Percentiles rank a stretch among this genome's conserved stretches.
Conservation (phyloP, 2,797 vertebrate species). For the Astyanax mexicanus region DNA sequence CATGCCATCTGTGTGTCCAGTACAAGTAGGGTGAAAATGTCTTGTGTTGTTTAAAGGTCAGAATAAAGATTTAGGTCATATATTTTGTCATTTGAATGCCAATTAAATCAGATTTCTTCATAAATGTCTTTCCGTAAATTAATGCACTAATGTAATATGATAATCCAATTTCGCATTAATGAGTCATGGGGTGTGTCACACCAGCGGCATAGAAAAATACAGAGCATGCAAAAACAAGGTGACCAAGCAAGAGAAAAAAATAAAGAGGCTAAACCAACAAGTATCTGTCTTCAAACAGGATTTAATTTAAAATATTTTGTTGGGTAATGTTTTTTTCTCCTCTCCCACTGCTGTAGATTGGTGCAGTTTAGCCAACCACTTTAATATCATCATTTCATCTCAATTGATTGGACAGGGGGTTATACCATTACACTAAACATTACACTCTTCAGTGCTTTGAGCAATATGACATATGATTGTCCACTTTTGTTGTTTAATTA, state of each 20-base stretch:
- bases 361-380: background rate
- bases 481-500: too few species aligned
- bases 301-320: background rate
- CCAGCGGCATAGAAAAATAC: background rate
- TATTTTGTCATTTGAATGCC: background rate
- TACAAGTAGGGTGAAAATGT: too few species aligned
- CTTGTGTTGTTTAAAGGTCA: too few species aligned
- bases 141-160: background rate
- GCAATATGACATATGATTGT: too few species aligned
- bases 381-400: background rate
- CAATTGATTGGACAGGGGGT: background rate
- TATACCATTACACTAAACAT: too few species aligned
- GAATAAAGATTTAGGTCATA: background rate
- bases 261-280: too few species aligned
- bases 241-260: background rate
- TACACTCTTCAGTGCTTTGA: too few species aligned
- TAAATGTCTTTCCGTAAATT: background rate
- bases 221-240: background rate
- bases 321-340: background rate
- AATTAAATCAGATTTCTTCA: background rate
- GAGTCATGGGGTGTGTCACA: background rate
- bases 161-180: background rate
- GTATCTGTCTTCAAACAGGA: background rate
- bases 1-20: too few species aligned
- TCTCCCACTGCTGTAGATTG: background rate